Conservation (phyloP, 1,140 invertebrate species). For the Trachymyrmex cornetzi region DNA sequence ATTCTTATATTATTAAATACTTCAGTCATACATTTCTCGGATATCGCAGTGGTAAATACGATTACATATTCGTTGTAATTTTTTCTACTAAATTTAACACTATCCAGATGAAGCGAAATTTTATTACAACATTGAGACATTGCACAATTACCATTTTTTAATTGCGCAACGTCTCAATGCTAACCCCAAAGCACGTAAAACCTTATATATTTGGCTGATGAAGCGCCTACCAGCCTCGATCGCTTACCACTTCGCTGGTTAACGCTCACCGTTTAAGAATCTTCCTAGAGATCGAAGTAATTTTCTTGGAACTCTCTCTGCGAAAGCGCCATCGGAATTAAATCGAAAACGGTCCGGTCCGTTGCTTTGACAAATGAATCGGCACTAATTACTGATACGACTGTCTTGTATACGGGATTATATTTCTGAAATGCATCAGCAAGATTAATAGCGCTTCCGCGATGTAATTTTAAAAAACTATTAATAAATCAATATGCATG, state of each 20-base stretch:
- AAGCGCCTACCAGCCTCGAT: background rate
- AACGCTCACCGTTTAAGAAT: slow-evolving; percentile 22
- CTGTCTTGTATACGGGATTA: slow-evolving; percentile 29
- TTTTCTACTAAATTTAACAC: background rate
- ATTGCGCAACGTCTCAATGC: background rate
- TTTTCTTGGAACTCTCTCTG: slow-evolving; percentile 26
- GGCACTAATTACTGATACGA: slow-evolving; percentile 55
- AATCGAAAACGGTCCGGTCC: slow-evolving; percentile 42
- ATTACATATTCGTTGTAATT: background rate
- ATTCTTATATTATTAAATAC: background rate
- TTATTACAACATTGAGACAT: background rate
- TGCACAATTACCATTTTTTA: background rate
- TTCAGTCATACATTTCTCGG: background rate
- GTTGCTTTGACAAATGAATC: slow-evolving; percentile 46
- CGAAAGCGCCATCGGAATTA: slow-evolving; percentile 46
- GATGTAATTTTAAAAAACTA: background rate
- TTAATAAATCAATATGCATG: slow-evolving; percentile 7
- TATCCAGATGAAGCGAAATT: background rate
- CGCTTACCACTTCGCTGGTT: background rate
- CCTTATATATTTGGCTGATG: slow-evolving; percentile 5
- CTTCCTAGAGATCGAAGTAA: slow-evolving; percentile 39
- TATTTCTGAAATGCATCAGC: slow-evolving; percentile 5
- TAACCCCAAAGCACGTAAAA: background rate
- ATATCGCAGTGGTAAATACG: background rate
- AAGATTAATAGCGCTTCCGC: slow-evolving; percentile 42